Conservation (phyloP, 2,797 vertebrate genomes). For the Simalia tracyae region DNA sequence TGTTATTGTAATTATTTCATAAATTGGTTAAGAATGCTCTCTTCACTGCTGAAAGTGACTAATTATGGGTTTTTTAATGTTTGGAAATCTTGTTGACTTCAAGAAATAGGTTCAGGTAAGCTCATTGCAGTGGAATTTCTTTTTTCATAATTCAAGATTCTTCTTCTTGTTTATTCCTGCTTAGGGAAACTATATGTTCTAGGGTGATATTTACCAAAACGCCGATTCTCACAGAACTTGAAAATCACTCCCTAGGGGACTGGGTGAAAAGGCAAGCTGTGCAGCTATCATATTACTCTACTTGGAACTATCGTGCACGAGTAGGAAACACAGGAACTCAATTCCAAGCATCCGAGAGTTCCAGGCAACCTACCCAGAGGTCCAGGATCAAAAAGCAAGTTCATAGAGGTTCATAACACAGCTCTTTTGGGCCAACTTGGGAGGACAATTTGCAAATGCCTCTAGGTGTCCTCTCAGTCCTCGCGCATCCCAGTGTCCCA, state of each 20-base stretch:
- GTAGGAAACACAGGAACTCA: too few species aligned
- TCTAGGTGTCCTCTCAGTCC: too few species aligned
- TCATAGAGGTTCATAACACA: too few species aligned
- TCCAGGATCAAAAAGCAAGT: too few species aligned
- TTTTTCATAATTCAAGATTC: not conserved
- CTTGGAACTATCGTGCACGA: not conserved
- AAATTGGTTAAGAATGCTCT: not conserved
- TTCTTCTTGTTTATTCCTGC: not conserved
- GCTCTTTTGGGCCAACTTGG: too few species aligned
- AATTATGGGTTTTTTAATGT: not conserved
- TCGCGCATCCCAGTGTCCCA: too few species aligned
- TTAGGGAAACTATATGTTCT: not conserved
- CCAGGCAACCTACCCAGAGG: too few species aligned
- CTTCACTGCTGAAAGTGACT: not conserved
- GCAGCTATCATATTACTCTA: not conserved
- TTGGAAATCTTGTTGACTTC: not conserved
- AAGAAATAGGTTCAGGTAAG: not conserved
- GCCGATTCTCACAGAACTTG: not conserved
- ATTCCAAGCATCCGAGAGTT: too few species aligned
- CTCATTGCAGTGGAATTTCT: not conserved
- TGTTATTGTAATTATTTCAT: not conserved
- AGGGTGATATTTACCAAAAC: not conserved
- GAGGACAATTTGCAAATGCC: too few species aligned
- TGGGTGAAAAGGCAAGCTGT: not conserved
- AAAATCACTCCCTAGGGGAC: not conserved